Evolutionary conservation across 2,888 invertebrate genomes (phyloP), one percentile per base, ranked within the genome.

Genomic region (Digitonthophagus gazella): DNA sequence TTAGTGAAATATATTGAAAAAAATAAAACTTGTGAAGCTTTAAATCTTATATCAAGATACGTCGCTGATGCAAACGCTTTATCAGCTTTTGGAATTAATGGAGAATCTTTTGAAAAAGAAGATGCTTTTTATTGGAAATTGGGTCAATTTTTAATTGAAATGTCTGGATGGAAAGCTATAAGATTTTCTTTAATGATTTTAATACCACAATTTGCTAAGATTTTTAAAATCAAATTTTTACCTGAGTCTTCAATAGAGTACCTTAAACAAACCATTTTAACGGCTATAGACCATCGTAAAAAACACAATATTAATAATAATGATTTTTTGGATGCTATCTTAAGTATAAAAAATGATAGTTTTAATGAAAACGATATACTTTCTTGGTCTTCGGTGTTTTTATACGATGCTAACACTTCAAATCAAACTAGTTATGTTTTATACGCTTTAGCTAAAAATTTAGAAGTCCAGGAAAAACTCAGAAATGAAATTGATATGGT

Each of bases 381-480:
- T 0, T 79, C 83, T 0, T 82, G 84, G 55, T 75, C 80, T 2
- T 72, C 83, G 0, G 78, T 84, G 0, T 84, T 84, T 71, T 84
- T 83, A 68, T 64, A 79, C 0, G 86, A 85, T 55, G 84, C 85
- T 72, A 85, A 85, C 0, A 84, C 83, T 14, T 82, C 84, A 0
- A 77, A 80, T 0, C 80, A 81, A 0, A 73, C 85, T 54, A 79
- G 78, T 56, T 84, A 81, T 66, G 68, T 80, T 1, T 75, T 81
- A 1, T 84, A 81, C 71, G 78, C 82, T 19, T 71, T 86, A 15
- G 84, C 85, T 0, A 58, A 67, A 3, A 77, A 85, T 74, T 77
- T 75, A 0, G 77, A 82, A 1, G 72, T 83, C 1, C 85, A 86
- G 70, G 74, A 80, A 1, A 83, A 78, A 72, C 71, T 85, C 3